Conservation (phyloP, 2,888 invertebrate species). For the Hirtodrosophila alboralis region DNA sequence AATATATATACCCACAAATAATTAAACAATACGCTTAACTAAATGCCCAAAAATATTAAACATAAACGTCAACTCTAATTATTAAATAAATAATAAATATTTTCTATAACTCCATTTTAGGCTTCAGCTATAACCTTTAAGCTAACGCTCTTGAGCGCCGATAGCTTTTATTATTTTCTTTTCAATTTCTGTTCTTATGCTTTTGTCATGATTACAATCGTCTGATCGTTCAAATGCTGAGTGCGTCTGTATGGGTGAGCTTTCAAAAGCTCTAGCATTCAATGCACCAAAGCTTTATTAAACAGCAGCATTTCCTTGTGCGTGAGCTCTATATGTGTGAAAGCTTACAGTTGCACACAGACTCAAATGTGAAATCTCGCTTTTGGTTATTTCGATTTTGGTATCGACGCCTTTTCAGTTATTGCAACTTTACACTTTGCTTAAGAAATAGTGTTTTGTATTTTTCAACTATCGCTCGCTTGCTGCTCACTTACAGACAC, state of each 20-base stretch:
- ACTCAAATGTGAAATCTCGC: too few species aligned
- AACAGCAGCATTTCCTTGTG: not conserved
- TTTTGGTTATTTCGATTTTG: not conserved
- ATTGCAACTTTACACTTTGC: not conserved
- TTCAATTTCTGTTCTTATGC: not conserved
- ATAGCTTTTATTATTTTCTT: conserved; percentile 1
- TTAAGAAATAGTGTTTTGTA: conserved; percentile 4
- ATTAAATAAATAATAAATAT: conserved; percentile 43
- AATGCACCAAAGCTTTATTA: not conserved
- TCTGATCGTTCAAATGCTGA: conserved; percentile 14
- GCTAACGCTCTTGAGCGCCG: conserved; percentile 21
- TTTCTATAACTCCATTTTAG: conserved; percentile 46
- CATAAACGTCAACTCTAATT: conserved; percentile 15
- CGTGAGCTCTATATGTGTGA: conserved; percentile 23
- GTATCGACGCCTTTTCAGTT: conserved; percentile 7
- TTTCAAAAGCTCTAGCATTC: not conserved
- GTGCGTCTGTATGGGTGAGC: not conserved
- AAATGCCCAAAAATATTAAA: conserved; percentile 13
- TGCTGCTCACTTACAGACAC: conserved; percentile 47
- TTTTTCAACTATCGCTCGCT: conserved; percentile 30
- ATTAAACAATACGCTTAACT: conserved; percentile 26
- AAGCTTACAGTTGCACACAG: conserved; percentile 8
- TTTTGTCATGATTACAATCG: conserved; percentile 2
- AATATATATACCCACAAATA: conserved; percentile 7
- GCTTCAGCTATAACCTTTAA: conserved; percentile 42